phyloP scores from a whole-genome alignment of 2,797 vertebrate genomes.

The Tapirus indicus region DNA sequence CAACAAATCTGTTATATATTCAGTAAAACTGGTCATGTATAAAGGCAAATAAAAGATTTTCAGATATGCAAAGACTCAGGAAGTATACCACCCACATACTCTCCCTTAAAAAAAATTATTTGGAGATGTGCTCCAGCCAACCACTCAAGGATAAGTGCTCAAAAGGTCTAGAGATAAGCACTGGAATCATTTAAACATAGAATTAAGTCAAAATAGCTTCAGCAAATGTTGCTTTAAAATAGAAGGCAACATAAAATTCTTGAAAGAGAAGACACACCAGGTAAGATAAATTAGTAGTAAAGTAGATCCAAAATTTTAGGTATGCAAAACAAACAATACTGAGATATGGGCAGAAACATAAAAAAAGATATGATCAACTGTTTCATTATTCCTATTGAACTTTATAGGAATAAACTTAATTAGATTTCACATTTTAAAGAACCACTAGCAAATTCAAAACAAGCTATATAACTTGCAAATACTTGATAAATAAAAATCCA shows the following conservation, averaged over 20 bases:
- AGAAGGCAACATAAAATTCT: background rate
- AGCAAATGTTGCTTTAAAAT: background rate
- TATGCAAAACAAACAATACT: background rate
- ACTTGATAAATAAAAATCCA: slow-evolving; percentile 30
- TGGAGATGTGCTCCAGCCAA: background rate
- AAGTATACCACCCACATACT: background rate
- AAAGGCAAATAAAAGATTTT: slow-evolving; percentile 19
- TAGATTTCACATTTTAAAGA: background rate
- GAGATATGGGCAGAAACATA: background rate
- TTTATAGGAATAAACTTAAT: background rate
- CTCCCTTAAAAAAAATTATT: background rate
- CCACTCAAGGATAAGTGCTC: background rate
- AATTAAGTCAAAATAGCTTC: background rate
- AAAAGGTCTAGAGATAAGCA: slow-evolving; percentile 17
- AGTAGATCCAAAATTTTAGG: background rate
- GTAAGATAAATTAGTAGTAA: slow-evolving; percentile 11
- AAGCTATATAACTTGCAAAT: background rate
- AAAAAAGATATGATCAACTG: background rate
- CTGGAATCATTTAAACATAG: background rate
- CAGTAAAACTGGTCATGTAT: background rate
- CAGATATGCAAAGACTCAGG: background rate
- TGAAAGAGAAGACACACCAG: background rate
- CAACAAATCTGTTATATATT: background rate
- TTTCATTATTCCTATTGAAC: background rate
- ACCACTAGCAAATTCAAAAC: background rate